These are phyloP conservation scores for Athene cunicularia DNA, from an alignment of 2,113 vertebrate genomes.

Conservation along the genomic window DNA sequence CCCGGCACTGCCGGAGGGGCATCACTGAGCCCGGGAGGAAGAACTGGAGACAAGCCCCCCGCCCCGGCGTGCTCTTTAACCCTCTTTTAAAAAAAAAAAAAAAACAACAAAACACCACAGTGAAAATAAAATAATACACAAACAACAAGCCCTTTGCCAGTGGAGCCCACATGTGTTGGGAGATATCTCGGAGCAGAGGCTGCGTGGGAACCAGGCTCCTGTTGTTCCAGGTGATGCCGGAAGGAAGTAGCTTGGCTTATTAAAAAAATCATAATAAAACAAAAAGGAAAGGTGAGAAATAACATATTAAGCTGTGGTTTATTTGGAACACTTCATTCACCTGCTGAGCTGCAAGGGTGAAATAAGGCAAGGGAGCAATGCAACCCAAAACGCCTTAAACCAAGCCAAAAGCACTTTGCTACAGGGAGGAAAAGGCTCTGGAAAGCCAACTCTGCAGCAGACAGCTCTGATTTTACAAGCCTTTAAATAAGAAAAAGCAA, in stretches of 20 bases:
- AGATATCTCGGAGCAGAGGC: neutral
- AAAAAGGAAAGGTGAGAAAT: slow-evolving; percentile 14
- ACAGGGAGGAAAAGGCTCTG: neutral
- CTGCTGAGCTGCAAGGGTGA: fast-evolving
- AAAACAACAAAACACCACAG: neutral
- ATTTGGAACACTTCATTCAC: fast-evolving
- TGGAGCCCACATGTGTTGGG: fast-evolving
- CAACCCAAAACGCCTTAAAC: neutral
- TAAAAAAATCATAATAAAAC: neutral
- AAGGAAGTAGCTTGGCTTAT: neutral
- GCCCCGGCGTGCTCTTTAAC: neutral
- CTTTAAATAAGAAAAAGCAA: neutral
- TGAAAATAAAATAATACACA: neutral
- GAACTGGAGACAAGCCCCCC: neutral
- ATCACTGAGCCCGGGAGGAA: neutral
- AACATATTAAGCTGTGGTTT: neutral
- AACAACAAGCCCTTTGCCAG: neutral
- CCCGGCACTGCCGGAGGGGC: neutral
- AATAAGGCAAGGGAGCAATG: neutral
- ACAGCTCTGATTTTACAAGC: neutral
- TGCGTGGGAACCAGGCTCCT: neutral
- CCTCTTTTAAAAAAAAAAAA: neutral
- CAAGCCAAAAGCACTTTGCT: neutral
- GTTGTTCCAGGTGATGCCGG: neutral
- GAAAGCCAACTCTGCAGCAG: neutral